Conservation (phyloP, 2,888 invertebrate species). For the Sinotaia quadrata region DNA sequence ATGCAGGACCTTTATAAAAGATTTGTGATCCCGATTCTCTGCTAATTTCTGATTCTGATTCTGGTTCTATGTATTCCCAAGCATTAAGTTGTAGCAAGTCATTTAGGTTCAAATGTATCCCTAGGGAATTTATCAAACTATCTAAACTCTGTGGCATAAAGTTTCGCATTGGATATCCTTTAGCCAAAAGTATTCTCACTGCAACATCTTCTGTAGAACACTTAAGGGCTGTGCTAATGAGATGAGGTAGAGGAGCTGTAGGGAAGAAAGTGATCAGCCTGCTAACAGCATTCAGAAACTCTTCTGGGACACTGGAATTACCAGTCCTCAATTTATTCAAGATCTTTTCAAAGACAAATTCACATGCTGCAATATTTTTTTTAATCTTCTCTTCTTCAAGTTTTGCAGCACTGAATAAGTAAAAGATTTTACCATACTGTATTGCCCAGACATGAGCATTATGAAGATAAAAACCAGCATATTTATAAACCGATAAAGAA, state of each 20-base stretch:
- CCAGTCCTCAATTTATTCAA: too few species aligned
- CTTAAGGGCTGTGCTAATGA: conserved; percentile 37
- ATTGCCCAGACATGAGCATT: conserved; percentile 19
- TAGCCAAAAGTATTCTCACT: conserved; percentile 46
- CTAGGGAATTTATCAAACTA: too few species aligned
- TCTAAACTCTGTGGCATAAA: conserved; percentile 7
- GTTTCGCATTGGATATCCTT: conserved; percentile 47
- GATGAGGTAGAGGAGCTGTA: conserved; percentile 36
- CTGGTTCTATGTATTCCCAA: too few species aligned
- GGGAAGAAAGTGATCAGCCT: conserved; percentile 56
- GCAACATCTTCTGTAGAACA: conserved; percentile 49
- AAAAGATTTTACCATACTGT: conserved; percentile 31
- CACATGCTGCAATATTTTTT: neutral
- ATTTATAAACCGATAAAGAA: neutral
- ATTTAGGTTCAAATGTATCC: too few species aligned
- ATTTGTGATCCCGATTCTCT: too few species aligned
- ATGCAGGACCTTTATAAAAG: too few species aligned
- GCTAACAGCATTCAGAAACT: conserved; percentile 44
- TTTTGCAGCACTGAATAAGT: conserved; percentile 4
- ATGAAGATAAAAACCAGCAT: neutral
- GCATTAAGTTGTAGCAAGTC: too few species aligned
- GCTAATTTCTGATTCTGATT: too few species aligned
- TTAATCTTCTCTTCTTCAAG: neutral
- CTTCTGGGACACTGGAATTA: conserved; percentile 15
- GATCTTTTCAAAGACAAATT: neutral